A percentile compares a stretch with the other conserved stretches of the same genome.
phyloP scores from a whole-genome alignment of 64 coral and sea anemone genomes.

The Porites australiensis region DNA sequence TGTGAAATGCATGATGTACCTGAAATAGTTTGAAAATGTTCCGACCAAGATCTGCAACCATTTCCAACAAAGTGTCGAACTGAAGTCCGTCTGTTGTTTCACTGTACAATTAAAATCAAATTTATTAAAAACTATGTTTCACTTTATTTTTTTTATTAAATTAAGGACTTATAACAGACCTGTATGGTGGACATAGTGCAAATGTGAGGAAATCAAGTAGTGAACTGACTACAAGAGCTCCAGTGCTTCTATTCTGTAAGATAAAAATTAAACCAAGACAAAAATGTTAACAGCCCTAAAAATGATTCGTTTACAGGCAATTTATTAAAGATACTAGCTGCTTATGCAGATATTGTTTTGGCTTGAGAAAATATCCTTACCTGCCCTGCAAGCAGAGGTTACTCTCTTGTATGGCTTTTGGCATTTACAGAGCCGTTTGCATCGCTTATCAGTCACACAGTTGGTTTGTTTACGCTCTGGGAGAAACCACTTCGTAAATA shows the following conservation, averaged over 20 bases:
- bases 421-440: no score
- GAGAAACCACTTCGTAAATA: no score
- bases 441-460: no score
- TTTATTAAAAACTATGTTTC: not conserved
- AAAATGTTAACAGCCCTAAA: not conserved
- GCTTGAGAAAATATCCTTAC: no score
- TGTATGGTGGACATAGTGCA: slow-evolving; percentile 99
- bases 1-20: not conserved
- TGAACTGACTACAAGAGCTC: slow-evolving; percentile 92
- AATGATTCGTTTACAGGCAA: not conserved
- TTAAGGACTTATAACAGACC: slow-evolving; percentile 28
- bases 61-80: slow-evolving; percentile 94
- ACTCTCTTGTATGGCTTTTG: no score
- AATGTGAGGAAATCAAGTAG: slow-evolving; percentile 97
- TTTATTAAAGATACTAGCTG: no score
- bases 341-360: no score
- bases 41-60: slow-evolving; percentile 91
- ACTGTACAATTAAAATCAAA: slow-evolving; percentile 45
- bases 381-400: no score
- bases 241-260: slow-evolving; percentile 94
- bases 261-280: not conserved
- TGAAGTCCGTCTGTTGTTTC: slow-evolving; percentile 96
- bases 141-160: no score
- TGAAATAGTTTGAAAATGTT: slow-evolving; percentile 91
- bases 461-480: no score